Evolutionary conservation across 2,888 invertebrate genomes (phyloP).

Genomic region (Amphiduros pacificus): DNA sequence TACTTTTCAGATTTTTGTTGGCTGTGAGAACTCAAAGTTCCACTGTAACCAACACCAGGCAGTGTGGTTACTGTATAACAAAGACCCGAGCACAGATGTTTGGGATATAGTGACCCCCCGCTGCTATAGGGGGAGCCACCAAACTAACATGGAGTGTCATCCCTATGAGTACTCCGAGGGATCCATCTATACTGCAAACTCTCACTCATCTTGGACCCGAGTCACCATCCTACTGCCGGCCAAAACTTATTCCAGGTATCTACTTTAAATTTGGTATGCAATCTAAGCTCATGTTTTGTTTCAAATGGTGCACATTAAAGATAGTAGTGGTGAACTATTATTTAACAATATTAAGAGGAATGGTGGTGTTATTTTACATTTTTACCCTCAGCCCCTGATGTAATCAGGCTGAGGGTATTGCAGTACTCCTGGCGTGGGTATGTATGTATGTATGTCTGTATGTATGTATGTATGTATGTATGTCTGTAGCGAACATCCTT

Average conservation of each 20-base stretch:
- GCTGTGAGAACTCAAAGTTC: constrained; percentile 47
- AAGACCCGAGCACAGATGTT: constrained; percentile 47
- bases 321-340: neutral
- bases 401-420: no score
- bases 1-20: constrained; percentile 45
- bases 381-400: no score
- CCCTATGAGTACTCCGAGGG: constrained; percentile 54
- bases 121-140: constrained; percentile 51
- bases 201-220: constrained; percentile 53
- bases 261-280: no score
- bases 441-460: no score
- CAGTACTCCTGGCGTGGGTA: no score
- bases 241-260: constrained; percentile 31
- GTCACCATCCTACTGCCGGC: constrained; percentile 55
- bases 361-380: no score
- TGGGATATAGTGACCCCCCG: constrained; percentile 55
- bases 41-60: constrained; percentile 44
- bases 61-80: constrained; percentile 53
- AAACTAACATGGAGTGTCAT: constrained; percentile 50
- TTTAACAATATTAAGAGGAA: neutral
- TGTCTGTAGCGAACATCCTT: no score
- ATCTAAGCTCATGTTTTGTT: neutral
- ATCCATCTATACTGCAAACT: constrained; percentile 49
- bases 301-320: no score
- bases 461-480: no score